Conservation (phyloP, 2,113 vertebrate species). For the Festucalex cinctus region DNA sequence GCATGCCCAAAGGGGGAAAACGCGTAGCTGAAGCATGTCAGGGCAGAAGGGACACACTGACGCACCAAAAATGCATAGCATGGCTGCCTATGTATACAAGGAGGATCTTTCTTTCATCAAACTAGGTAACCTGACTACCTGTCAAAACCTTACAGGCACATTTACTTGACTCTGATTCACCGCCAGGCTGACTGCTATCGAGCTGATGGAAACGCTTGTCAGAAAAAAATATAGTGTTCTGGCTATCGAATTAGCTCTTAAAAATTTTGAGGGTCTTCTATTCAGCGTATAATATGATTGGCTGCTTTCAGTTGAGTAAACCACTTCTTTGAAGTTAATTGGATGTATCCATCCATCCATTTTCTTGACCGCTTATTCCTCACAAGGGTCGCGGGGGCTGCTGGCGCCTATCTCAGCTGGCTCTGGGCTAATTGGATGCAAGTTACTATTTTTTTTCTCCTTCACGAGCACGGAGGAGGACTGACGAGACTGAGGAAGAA, state of each 20-base stretch:
- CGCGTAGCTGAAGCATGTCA: conserved; percentile 43
- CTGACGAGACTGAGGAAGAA: too few species aligned
- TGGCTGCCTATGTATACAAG: conserved; percentile 5
- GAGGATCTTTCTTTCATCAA: conserved; percentile 1
- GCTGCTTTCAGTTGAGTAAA: too few species aligned
- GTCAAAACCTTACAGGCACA: conserved; percentile 20
- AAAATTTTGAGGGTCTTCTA: too few species aligned
- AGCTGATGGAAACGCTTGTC: not conserved
- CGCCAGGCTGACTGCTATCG: not conserved
- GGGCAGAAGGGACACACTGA: conserved; percentile 37
- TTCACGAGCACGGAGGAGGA: too few species aligned
- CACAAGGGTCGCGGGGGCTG: too few species aligned
- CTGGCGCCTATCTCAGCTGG: too few species aligned
- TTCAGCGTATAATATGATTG: too few species aligned
- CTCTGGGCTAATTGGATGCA: too few species aligned
- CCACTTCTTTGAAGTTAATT: too few species aligned
- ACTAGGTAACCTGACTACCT: conserved; percentile 20
- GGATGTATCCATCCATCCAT: too few species aligned
- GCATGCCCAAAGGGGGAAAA: conserved; percentile 23
- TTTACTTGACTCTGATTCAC: conserved; percentile 14
- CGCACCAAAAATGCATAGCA: not conserved
- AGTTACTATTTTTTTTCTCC: too few species aligned
- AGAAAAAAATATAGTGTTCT: not conserved
- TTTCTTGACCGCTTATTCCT: too few species aligned
- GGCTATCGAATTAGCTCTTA: not conserved